Evolutionary conservation across 2,888 invertebrate species (phyloP).

Genomic region (Morpho achilles): DNA sequence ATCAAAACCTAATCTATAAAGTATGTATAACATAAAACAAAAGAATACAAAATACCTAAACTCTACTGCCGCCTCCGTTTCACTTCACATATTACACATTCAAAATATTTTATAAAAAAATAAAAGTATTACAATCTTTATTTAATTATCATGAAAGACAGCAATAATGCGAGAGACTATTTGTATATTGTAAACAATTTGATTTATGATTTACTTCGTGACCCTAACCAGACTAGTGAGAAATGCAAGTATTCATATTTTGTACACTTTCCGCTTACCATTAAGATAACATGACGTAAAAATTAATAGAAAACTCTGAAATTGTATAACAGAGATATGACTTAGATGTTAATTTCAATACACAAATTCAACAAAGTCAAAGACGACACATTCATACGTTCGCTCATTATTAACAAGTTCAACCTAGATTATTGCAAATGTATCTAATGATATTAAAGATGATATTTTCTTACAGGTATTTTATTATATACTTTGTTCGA

Average conservation of each 20-base stretch:
- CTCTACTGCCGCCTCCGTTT: constrained; percentile 38
- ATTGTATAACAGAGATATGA: constrained; percentile 69
- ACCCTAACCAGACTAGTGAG: constrained; percentile 74
- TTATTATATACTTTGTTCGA: too few species aligned
- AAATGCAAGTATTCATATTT: constrained; percentile 72
- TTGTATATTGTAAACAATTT: constrained; percentile 37
- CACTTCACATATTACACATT: constrained; percentile 48
- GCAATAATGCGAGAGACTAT: constrained; percentile 25
- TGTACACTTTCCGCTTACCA: constrained; percentile 74
- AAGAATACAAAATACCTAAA: constrained; percentile 20
- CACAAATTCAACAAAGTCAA: constrained; percentile 24
- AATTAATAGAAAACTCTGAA: constrained; percentile 59
- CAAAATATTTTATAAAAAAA: constrained; percentile 73
- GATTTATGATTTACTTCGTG: constrained; percentile 54
- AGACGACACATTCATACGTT: constrained; percentile 14
- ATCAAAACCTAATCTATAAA: constrained; percentile 7
- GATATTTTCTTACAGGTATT: too few species aligned
- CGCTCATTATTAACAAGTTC: constrained; percentile 6
- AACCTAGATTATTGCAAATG: constrained; percentile 5
- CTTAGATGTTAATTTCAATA: constrained; percentile 37
- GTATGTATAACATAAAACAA: constrained; percentile 31
- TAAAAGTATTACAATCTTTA: constrained; percentile 60
- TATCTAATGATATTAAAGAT: too few species aligned
- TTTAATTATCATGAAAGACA: constrained; percentile 37
- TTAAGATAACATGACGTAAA: constrained; percentile 75